Conservation (phyloP, 2,113 vertebrate species). For the Porphyrio hochstetteri region DNA sequence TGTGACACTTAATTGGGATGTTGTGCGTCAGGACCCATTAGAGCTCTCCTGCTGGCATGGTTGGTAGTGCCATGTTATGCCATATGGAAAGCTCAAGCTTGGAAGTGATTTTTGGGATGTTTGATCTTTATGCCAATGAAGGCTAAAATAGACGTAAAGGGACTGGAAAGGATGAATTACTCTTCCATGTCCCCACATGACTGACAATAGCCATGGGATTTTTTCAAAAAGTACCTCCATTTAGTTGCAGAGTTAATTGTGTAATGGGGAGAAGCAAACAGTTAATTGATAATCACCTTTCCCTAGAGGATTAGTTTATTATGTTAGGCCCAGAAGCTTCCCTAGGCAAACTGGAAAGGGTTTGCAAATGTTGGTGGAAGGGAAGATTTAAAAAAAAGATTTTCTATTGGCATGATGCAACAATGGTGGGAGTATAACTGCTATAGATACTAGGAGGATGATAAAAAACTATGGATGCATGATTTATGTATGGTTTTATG, state of each 20-base stretch:
- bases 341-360: background rate
- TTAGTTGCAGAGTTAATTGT: background rate
- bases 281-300: background rate
- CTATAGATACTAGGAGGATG: background rate
- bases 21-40: constrained; percentile 29
- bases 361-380: background rate
- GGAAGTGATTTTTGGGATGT: background rate
- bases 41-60: background rate
- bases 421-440: background rate
- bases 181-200: background rate
- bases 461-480: background rate
- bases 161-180: background rate
- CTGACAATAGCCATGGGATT: background rate
- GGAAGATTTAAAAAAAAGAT: background rate
- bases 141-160: background rate
- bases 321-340: background rate
- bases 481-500: background rate
- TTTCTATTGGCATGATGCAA: background rate
- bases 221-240: background rate
- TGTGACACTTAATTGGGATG: constrained; percentile 38
- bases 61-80: background rate
- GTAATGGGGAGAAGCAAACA: background rate
- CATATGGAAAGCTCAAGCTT: constrained; percentile 8
- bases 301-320: background rate
- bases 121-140: background rate